Conservation (phyloP, 2,113 vertebrate species). For the Proterorhinus semilunaris region DNA sequence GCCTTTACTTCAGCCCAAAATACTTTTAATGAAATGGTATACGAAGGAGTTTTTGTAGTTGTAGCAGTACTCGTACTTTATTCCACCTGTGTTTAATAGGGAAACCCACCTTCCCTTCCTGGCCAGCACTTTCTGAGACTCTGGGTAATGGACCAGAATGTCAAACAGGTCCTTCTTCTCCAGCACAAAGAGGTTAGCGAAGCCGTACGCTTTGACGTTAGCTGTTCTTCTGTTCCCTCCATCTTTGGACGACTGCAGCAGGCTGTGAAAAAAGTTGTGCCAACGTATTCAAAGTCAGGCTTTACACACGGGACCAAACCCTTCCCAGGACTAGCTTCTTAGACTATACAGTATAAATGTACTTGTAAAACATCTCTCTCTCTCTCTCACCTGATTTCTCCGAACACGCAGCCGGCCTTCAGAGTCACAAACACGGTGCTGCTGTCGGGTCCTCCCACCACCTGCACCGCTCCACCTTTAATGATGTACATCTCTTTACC, state of each 20-base stretch:
- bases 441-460: constrained; percentile 90
- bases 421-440: constrained; percentile 88
- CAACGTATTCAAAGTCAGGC: neutral
- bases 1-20: too few relatives aligned
- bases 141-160: constrained; percentile 89
- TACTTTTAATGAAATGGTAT: too few relatives aligned
- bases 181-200: constrained; percentile 91
- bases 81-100: neutral
- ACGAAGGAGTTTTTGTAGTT: neutral
- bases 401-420: constrained; percentile 86
- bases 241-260: constrained; percentile 83
- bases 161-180: constrained; percentile 91
- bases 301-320: neutral
- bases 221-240: constrained; percentile 91
- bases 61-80: neutral
- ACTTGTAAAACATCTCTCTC: too few relatives aligned
- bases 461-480: constrained; percentile 92
- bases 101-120: constrained; percentile 80
- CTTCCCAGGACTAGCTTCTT: neutral
- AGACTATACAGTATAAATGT: too few relatives aligned
- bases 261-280: constrained; percentile 62
- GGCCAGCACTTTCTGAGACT: constrained; percentile 89
- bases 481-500: constrained; percentile 98
- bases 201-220: constrained; percentile 88
- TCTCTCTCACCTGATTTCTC: constrained; percentile 61